Percentiles rank a stretch among this genome's conserved stretches.
Conservation (phyloP, 1,140 invertebrate species). For the Drosophila hydei region DNA sequence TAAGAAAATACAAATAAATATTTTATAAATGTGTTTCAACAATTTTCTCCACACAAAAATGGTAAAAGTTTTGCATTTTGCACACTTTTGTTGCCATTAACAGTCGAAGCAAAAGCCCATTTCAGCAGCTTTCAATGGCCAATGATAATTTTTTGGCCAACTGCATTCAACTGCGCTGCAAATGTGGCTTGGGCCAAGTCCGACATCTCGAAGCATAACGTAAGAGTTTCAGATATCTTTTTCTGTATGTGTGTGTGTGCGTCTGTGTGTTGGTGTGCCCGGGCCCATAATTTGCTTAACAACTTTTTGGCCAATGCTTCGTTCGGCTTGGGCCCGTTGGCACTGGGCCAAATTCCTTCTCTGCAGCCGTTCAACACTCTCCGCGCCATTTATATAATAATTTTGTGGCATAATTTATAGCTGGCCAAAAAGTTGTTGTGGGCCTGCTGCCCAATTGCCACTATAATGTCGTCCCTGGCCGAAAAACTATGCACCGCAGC, state of each 20-base stretch:
- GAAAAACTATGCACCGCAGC: conserved; percentile 68
- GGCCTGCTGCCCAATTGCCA: conserved; percentile 74
- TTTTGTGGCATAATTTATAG: conserved; percentile 77
- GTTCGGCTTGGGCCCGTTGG: conserved; percentile 40
- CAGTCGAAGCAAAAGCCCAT: neutral
- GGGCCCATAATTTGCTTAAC: conserved; percentile 77
- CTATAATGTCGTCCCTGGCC: conserved; percentile 68
- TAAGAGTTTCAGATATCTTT: conserved; percentile 61
- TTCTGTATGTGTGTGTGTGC: neutral
- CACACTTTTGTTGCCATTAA: conserved; percentile 5
- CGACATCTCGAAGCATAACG: conserved; percentile 26
- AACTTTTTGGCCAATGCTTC: conserved; percentile 50
- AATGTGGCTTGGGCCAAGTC: conserved; percentile 15
- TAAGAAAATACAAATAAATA: too few relatives aligned
- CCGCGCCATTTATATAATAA: conserved; percentile 76
- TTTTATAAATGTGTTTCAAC: too few relatives aligned
- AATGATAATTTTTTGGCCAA: conserved; percentile 40
- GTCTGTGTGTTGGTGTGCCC: conserved; percentile 7
- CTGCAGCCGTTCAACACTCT: conserved; percentile 61
- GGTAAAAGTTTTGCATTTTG: neutral
- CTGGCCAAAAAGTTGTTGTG: conserved; percentile 72
- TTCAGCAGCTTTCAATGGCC: conserved; percentile 20
- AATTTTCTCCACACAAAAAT: too few relatives aligned
- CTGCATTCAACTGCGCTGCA: conserved; percentile 26
- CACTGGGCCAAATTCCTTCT: conserved; percentile 70